A percentile compares a stretch with the other conserved stretches of the same genome.
These are phyloP conservation scores for Leptobrachium leishanense DNA, from an alignment of 2,113 vertebrate species.

Conservation along the genomic window DNA sequence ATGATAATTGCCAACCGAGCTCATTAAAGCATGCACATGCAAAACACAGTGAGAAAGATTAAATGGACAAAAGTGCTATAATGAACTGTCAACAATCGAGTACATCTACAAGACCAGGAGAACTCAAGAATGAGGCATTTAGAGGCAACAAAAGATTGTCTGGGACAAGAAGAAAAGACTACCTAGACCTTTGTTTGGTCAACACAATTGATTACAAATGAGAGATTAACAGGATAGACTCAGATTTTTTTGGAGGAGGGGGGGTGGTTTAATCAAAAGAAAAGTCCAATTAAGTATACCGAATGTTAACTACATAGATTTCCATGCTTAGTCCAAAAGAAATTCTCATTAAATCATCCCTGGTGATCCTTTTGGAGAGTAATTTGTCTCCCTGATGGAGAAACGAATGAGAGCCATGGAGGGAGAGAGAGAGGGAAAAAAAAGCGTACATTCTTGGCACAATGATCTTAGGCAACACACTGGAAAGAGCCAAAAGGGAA, in stretches of 20 bases:
- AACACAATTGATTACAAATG: slow-evolving; percentile 99
- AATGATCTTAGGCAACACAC: slow-evolving; percentile 87
- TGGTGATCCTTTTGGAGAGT: slow-evolving; percentile 85
- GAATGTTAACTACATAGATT: slow-evolving; percentile 99
- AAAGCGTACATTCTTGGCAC: slow-evolving; percentile 87
- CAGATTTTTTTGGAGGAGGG: slow-evolving; percentile 84
- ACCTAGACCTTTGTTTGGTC: slow-evolving; percentile 97
- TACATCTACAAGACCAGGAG: slow-evolving; percentile 89
- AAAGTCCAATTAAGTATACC: slow-evolving; percentile 99
- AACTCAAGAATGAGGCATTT: slow-evolving; percentile 94
- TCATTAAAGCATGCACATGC: slow-evolving; percentile 91
- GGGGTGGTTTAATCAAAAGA: slow-evolving; percentile 80
- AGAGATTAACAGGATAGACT: slow-evolving; percentile 98
- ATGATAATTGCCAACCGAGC: slow-evolving; percentile 95
- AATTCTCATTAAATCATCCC: slow-evolving; percentile 99
- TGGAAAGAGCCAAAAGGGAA: slow-evolving; percentile 87
- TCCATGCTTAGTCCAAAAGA: slow-evolving; percentile 94
- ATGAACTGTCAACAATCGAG: slow-evolving; percentile 96
- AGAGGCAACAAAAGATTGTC: slow-evolving; percentile 92
- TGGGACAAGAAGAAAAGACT: slow-evolving; percentile 94
- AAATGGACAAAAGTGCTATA: slow-evolving; percentile 89
- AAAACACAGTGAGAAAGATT: slow-evolving; percentile 87
- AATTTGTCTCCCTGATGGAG: slow-evolving; percentile 86
- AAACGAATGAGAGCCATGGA: slow-evolving; percentile 83
- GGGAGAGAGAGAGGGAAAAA: slow-evolving; percentile 54